Evolutionary conservation across 2,797 vertebrate genomes (phyloP), one percentile per base, ranked within the genome.

Genomic region (Coracias cyanogaster): DNA sequence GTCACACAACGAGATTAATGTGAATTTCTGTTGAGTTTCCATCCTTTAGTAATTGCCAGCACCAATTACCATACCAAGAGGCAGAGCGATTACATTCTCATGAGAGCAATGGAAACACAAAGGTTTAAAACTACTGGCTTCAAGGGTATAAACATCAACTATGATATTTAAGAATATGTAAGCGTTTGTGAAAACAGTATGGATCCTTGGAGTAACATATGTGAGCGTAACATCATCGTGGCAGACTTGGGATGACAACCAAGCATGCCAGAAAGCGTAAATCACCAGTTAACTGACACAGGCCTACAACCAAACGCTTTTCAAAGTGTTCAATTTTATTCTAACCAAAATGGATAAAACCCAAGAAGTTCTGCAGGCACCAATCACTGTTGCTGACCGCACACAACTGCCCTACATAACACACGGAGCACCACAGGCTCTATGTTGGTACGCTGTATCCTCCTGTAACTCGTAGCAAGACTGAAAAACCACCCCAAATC

Each of bases 1-100:
- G 51, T 51, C 94, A 91, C 29, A 74, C 33, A 65, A 86, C 67
- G 22, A 69, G 33, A 89, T 83, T 65, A 83, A 74, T 41, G 51
- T 2, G 5, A 33, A 37, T 43, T 37, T 74, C n/a, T 86, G 89
- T 41, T 46, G 16, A 21, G 7, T 84, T 90, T 66, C 62, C 65
- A 15, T 6, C 21, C 52, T 58, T 29, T 6, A 52, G 51, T 76
- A 82, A 82, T 15, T 94, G 57, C 46, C 60, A 84, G 69, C 10
- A 62, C 41, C n/a, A 16, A 69, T 92, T 92, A 90, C 48, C 62
- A 70, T 17, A 41, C 22, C 21, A 22, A 24, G 33, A 66, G 41
- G 60, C 73, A 79, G 4, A 71, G 33, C 7, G 41, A 93, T 85
- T 67, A 49, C 57, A 28, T 29, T 66, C 14, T 29, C 52, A 77